Conservation (phyloP, 2,797 vertebrate species). For the Gephyroberyx darwinii region DNA sequence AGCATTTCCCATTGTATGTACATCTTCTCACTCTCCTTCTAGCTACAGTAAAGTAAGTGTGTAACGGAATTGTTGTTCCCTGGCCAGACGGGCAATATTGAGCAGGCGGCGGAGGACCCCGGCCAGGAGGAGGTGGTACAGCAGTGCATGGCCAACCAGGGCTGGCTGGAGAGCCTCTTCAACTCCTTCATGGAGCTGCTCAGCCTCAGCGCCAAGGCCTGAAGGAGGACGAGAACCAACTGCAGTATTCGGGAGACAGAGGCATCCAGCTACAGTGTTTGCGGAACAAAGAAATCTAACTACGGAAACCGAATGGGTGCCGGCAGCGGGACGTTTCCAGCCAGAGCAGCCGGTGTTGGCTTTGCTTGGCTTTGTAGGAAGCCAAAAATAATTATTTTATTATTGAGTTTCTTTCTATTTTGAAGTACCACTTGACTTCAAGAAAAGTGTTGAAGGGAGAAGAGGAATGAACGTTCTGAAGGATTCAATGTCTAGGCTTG, state of each 20-base stretch:
- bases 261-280: slow-evolving; percentile 25
- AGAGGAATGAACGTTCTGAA: slow-evolving; percentile 39
- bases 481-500: slow-evolving; percentile 11
- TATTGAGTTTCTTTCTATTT: slow-evolving; percentile 20
- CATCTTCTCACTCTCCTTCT: not conserved
- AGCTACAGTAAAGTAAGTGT: not conserved
- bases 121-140: slow-evolving; percentile 95
- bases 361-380: slow-evolving; percentile 22
- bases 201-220: slow-evolving; percentile 82
- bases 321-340: not conserved
- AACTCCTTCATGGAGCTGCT: slow-evolving; percentile 90
- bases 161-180: slow-evolving; percentile 91
- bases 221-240: slow-evolving; percentile 24
- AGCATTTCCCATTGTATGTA: not conserved
- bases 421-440: slow-evolving; percentile 52
- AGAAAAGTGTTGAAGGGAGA: slow-evolving; percentile 15
- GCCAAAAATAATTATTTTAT: slow-evolving; percentile 42
- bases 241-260: slow-evolving; percentile 21
- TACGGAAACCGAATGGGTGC: slow-evolving; percentile 11
- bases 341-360: not conserved
- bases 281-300: slow-evolving; percentile 28
- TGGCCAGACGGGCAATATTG: slow-evolving; percentile 88
- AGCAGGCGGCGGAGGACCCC: slow-evolving; percentile 89
- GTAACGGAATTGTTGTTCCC: slow-evolving; percentile 6
- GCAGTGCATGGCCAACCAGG: slow-evolving; percentile 94